Conservation (phyloP, 2,888 invertebrate species). For the Heliconius sara region DNA sequence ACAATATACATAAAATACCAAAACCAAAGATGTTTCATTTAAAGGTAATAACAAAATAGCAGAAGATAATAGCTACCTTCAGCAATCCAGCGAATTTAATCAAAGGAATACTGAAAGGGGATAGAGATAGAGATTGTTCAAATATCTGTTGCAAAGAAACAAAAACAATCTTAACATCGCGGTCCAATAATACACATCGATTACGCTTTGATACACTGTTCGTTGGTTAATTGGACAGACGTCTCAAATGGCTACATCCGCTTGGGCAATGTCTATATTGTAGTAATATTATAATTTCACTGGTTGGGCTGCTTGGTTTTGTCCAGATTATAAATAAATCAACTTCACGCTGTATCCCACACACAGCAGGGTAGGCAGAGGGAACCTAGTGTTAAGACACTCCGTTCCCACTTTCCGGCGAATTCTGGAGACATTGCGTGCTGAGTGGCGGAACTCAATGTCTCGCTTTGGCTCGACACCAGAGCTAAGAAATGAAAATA, state of each 20-base stretch:
- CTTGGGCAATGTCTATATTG: constrained; percentile 57
- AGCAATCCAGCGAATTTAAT: constrained; percentile 29
- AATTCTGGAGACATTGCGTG: too few relatives aligned
- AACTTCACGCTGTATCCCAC: too few relatives aligned
- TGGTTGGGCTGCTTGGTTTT: not conserved
- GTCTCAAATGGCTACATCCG: constrained; percentile 78
- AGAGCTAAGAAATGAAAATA: too few relatives aligned
- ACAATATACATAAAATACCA: not conserved
- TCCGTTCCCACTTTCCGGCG: too few relatives aligned
- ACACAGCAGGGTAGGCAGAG: too few relatives aligned
- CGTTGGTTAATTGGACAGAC: constrained; percentile 70
- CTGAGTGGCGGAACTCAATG: too few relatives aligned
- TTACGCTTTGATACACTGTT: constrained; percentile 51
- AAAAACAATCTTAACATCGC: constrained; percentile 33
- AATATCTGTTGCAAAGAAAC: constrained; percentile 18
- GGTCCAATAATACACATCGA: constrained; percentile 42
- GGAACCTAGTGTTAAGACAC: too few relatives aligned
- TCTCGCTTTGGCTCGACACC: too few relatives aligned
- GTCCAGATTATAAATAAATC: not conserved
- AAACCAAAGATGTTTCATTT: constrained; percentile 5
- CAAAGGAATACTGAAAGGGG: constrained; percentile 20
- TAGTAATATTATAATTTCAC: constrained; percentile 9
- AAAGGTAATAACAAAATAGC: constrained; percentile 24
- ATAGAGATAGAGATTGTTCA: constrained; percentile 25
- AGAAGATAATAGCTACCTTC: constrained; percentile 5